Conservation (phyloP, 2,888 invertebrate species). For the Tyria jacobaeae region DNA sequence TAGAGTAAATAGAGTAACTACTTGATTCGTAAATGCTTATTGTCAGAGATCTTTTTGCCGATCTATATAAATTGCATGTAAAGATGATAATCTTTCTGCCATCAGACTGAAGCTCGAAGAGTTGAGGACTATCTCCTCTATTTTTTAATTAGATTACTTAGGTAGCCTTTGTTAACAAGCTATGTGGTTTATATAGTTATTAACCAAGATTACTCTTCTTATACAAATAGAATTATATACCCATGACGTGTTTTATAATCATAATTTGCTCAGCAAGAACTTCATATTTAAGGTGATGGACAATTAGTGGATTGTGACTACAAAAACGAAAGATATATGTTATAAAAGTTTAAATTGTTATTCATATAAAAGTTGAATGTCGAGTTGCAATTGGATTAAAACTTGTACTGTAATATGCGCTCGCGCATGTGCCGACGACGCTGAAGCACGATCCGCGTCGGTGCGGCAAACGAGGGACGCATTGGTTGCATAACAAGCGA, state of each 20-base stretch:
- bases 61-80: slow-evolving; percentile 79
- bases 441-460: slow-evolving; percentile 46
- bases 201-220: not conserved
- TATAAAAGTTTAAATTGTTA: slow-evolving; percentile 1
- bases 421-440: slow-evolving; percentile 31
- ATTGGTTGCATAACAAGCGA: slow-evolving; percentile 81
- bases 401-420: slow-evolving; percentile 45
- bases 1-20: too few species aligned
- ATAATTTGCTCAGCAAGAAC: not conserved
- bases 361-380: slow-evolving; percentile 35
- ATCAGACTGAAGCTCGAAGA: slow-evolving; percentile 54
- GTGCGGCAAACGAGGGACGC: slow-evolving; percentile 62
- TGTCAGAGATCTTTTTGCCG: slow-evolving; percentile 70
- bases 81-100: slow-evolving; percentile 78
- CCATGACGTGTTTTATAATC: too few species aligned
- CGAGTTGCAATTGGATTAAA: slow-evolving; percentile 34
- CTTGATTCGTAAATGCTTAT: slow-evolving; percentile 53
- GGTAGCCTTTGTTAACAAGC: not conserved
- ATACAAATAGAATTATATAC: too few species aligned
- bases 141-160: slow-evolving; percentile 43
- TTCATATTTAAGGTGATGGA: not conserved
- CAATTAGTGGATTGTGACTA: not conserved
- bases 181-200: not conserved
- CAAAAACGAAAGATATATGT: not conserved
- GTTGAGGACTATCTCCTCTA: slow-evolving; percentile 61